phyloP scores from a whole-genome alignment of 2,888 invertebrate genomes.

The Axea sp. region DNA sequence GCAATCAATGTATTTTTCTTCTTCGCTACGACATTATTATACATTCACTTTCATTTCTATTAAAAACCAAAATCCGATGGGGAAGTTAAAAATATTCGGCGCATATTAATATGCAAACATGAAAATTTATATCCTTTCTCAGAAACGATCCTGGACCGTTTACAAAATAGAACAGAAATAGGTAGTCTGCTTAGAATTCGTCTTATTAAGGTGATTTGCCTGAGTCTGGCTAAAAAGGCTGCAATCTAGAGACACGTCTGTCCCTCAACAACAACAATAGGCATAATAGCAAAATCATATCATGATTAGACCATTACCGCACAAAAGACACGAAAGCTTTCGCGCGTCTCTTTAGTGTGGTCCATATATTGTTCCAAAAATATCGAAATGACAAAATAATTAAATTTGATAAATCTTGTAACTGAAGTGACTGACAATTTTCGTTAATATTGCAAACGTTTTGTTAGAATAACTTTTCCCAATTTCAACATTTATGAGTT shows the following conservation, averaged over 20 bases:
- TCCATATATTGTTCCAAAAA: conserved; percentile 3
- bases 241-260: conserved; percentile 2
- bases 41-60: too few relatives aligned
- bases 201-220: conserved; percentile 43
- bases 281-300: conserved; percentile 21
- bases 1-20: too few relatives aligned
- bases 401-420: conserved; percentile 6
- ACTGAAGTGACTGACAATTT: too few relatives aligned
- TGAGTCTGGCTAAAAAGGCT: conserved; percentile 8
- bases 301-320: conserved; percentile 5
- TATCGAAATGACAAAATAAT: conserved; percentile 24
- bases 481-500: too few relatives aligned
- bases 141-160: conserved; percentile 21
- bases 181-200: conserved; percentile 21
- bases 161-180: conserved; percentile 32
- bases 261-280: conserved; percentile 27
- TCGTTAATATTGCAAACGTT: too few relatives aligned
- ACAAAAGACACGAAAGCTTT: conserved; percentile 47
- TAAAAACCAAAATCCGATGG: too few relatives aligned
- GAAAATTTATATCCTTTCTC: conserved; percentile 13
- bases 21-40: too few relatives aligned
- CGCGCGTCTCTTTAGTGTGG: neutral
- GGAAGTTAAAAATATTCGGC: too few relatives aligned
- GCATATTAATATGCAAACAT: conserved; percentile 23
- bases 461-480: too few relatives aligned